Evolutionary conservation across 1,140 invertebrate species (phyloP), one percentile per base, ranked within the genome.

Genomic region (Cydia pomonella): DNA sequence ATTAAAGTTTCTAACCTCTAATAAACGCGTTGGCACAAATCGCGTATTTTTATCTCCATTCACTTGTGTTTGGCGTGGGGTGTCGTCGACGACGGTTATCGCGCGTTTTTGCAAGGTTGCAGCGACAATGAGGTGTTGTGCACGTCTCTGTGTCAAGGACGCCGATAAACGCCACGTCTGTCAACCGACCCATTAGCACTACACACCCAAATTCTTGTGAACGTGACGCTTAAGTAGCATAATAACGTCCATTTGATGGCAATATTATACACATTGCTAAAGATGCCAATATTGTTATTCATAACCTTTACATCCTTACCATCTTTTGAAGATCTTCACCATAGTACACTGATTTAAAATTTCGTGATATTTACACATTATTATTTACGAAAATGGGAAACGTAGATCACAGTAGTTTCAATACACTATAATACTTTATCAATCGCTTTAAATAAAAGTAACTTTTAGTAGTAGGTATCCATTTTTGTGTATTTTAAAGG

Each of bases 121-220:
- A 82, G 79, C 82, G 84, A 91, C 90, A 91, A 90, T 90, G 86
- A 84, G 81, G 84, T 84, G 80, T 90, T 91, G 88, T 88, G 79
- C 86, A 89, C 82, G 84, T 89, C 88, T 92, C 85, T 91, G 88
- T 92, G 90, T 92, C 90, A 92, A 91, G 90, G 90, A 92, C 90
- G 83, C 82, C 83, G 90, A 92, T 92, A 92, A 50, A 90, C 86
- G 84, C 81, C 79, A 77, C 79, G 73, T 72, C 80, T 81, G 80
- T 77, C 77, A 75, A 74, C 75, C 75, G 71, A 77, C 44, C 76
- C 75, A 80, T 78, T 76, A 76, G 78, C 74, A 78, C 47, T 72
- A 73, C 75, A 73, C 72, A 73, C 74, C 63, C 38, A 41, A 73
- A 77, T 72, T 47, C 50, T 29, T 62, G 18, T 10, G n/a, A 53